phyloP scores from a whole-genome alignment of 2,888 invertebrate species.

The Caenorhabditis plicata region DNA sequence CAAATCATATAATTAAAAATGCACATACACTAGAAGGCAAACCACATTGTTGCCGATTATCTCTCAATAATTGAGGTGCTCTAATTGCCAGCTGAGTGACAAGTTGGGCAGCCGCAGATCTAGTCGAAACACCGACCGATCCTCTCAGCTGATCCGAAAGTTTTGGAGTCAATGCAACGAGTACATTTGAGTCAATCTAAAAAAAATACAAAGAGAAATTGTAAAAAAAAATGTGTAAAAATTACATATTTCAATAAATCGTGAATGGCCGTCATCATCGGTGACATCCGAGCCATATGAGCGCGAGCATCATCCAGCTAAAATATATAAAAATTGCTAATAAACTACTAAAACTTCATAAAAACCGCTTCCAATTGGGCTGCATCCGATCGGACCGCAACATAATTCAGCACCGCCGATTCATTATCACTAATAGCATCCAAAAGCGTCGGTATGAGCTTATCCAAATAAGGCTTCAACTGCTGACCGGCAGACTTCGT shows the following conservation, averaged over 20 bases:
- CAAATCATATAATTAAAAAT: too few species aligned
- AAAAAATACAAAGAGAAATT: not conserved
- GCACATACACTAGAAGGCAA: not conserved
- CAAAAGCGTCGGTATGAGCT: constrained; percentile 80
- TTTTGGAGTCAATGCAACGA: constrained; percentile 26
- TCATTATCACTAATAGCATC: constrained; percentile 80
- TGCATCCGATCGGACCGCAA: constrained; percentile 76
- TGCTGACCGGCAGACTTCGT: constrained; percentile 78
- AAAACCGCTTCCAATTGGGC: constrained; percentile 76
- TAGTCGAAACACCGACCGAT: constrained; percentile 42
- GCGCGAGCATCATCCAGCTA: constrained; percentile 77
- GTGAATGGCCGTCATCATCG: constrained; percentile 70
- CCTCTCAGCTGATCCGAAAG: constrained; percentile 39
- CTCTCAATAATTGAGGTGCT: constrained; percentile 42
- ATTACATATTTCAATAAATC: constrained; percentile 40
- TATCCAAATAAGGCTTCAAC: constrained; percentile 79
- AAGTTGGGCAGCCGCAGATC: constrained; percentile 43
- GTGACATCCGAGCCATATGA: constrained; percentile 80
- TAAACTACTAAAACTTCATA: not conserved
- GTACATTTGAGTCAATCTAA: constrained; percentile 28
- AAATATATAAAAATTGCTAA: constrained; percentile 2
- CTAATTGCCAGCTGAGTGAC: constrained; percentile 42
- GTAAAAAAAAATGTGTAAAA: not conserved
- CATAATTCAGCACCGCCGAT: constrained; percentile 76
- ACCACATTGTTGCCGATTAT: constrained; percentile 33